These are phyloP conservation scores for Mormyrops attenuatus DNA, from an alignment of 2,797 vertebrate species.

Conservation along the genomic window DNA sequence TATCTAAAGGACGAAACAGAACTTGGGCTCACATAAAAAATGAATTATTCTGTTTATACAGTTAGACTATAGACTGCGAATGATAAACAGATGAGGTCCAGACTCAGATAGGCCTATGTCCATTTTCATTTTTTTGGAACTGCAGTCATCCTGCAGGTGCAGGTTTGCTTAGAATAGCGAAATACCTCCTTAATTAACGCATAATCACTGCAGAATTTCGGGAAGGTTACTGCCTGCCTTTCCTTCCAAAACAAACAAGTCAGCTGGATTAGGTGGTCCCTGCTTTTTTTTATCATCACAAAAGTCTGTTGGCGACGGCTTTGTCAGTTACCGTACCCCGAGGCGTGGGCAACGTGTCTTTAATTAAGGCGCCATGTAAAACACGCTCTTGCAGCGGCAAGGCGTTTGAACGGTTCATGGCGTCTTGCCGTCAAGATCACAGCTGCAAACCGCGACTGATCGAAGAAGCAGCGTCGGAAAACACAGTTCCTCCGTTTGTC, in stretches of 20 bases:
- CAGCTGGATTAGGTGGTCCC: conserved; percentile 64
- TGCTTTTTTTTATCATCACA: conserved; percentile 59
- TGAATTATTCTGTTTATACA: conserved; percentile 52
- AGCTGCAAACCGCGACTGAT: background rate
- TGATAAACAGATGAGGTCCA: conserved; percentile 66
- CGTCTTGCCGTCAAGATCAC: conserved; percentile 39
- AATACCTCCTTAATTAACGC: conserved; percentile 54
- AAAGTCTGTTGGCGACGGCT: conserved; percentile 51
- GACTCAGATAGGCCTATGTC: conserved; percentile 47
- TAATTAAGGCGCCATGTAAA: conserved; percentile 63
- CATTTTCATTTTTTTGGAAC: conserved; percentile 55
- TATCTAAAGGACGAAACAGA: conserved; percentile 35
- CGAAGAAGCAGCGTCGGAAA: background rate
- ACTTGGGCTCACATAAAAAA: conserved; percentile 32
- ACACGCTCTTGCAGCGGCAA: conserved; percentile 42
- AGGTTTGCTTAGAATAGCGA: conserved; percentile 35
- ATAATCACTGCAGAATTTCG: conserved; percentile 55
- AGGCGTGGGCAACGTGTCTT: conserved; percentile 46
- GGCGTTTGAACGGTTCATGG: conserved; percentile 52
- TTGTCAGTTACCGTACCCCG: conserved; percentile 48
- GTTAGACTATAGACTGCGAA: conserved; percentile 56
- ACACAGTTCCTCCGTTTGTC: background rate
- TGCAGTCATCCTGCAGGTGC: conserved; percentile 64
- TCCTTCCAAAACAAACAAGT: conserved; percentile 55
- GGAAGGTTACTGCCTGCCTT: conserved; percentile 47